Evolutionary conservation across 1,140 invertebrate genomes (phyloP), one percentile per base, ranked within the genome.

Genomic region (Nephotettix cincticeps): DNA sequence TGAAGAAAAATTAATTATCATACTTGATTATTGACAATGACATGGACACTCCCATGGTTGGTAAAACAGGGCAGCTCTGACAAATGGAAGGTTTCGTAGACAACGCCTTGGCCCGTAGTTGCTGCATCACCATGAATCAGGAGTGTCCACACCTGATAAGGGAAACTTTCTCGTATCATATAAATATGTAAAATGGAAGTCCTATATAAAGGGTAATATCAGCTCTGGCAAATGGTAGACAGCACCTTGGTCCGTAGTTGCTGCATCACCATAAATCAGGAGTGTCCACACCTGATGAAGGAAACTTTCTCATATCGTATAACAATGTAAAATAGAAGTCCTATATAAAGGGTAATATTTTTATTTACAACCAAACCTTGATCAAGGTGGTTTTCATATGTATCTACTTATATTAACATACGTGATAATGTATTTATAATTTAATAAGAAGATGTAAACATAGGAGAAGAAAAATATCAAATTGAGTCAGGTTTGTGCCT

Each of bases 111-210:
- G 1, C 94, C 95, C 69, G 88, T 83, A 78, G 95, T 94, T 0
- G 95, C 93, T 36, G 94, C 94, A 82, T 97, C 95, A 43, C 95
- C 95, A 78, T 97, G 95, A 45, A 97, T 83, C 36, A 96, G 78
- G 65, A 93, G 87, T 1, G 90, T 85, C 83, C 93, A 84, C 0
- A 89, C 86, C 82, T 95, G 91, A 71, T 91, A 68, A 29, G 19
- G 11, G 13, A 3, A 17, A 29, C 65, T 6, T 68, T 23, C 27
- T 68, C 36, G 36, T 40, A 40, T 6, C 17, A 40, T 9, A 40
- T n/a, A 17, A 40, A 40, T 40, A 40, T 40, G 36, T 6, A 40
- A 40, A 40, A 40, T 40, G 6, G 36, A 6, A 40, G 36, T 9
- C 6, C 6, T 9, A 40, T 40, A 9, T 6, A 40, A 40, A 40